Evolutionary conservation across 2,888 invertebrate genomes (phyloP).

Genomic region (Mythimna impura): DNA sequence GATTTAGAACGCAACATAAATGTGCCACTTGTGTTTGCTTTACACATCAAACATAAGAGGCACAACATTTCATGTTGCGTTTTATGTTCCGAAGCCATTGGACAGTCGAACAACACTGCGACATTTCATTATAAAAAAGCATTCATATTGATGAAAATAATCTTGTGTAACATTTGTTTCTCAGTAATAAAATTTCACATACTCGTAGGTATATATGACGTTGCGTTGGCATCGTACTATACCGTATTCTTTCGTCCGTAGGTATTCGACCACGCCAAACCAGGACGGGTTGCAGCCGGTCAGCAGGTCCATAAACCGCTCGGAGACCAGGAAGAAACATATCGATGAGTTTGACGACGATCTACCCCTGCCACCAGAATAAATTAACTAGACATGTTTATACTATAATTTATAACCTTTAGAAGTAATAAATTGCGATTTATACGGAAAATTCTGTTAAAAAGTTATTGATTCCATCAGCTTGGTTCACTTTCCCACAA

Average conservation of each 20-base stretch:
- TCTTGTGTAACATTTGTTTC: too few relatives aligned
- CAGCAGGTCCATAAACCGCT: conserved; percentile 71
- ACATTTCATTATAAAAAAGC: too few relatives aligned
- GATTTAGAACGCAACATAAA: too few relatives aligned
- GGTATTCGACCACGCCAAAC: conserved; percentile 64
- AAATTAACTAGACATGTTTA: conserved; percentile 29
- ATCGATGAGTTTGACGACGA: conserved; percentile 84
- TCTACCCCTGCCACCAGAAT: conserved; percentile 86
- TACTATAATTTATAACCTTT: conserved; percentile 18
- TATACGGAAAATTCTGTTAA: conserved; percentile 7
- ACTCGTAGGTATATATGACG: too few relatives aligned
- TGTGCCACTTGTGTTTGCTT: too few relatives aligned
- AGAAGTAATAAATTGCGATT: conserved; percentile 30
- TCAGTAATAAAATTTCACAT: too few relatives aligned
- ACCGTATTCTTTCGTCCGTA: conserved; percentile 45
- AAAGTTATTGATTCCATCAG: background rate
- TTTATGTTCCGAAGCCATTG: too few relatives aligned
- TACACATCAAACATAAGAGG: too few relatives aligned
- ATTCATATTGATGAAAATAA: too few relatives aligned
- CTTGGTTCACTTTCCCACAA: background rate
- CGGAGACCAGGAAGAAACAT: conserved; percentile 76
- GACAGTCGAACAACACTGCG: too few relatives aligned
- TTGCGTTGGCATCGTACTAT: background rate
- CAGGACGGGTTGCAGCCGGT: conserved; percentile 74
- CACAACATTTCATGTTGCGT: too few relatives aligned